These are phyloP conservation scores for Emberiza fucata DNA, from an alignment of 2,113 vertebrate species.

Conservation along the genomic window DNA sequence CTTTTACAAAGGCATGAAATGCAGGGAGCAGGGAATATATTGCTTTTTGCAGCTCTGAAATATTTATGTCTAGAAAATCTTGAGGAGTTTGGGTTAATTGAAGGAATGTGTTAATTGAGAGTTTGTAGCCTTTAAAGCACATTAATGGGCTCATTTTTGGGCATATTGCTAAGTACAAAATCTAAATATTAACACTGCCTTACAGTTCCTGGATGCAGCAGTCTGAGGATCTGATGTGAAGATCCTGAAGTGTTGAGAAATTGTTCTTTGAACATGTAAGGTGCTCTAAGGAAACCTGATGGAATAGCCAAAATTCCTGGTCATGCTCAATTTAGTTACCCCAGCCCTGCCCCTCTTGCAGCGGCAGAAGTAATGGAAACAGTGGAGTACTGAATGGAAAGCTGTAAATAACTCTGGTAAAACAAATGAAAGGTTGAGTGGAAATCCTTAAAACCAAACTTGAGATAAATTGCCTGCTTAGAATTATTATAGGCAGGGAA, in stretches of 20 bases:
- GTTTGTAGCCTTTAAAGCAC: background rate
- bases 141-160: background rate
- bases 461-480: background rate
- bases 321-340: background rate
- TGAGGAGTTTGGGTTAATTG: background rate
- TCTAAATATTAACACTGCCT: background rate
- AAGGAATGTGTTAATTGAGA: background rate
- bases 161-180: background rate
- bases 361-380: background rate
- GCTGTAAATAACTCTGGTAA: background rate
- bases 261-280: background rate
- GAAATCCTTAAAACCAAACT: background rate
- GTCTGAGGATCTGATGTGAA: background rate
- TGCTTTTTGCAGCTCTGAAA: conserved; percentile 1
- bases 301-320: background rate
- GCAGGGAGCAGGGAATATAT: background rate
- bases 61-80: background rate
- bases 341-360: background rate
- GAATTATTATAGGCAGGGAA: background rate
- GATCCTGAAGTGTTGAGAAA: background rate
- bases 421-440: background rate
- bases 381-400: background rate
- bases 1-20: background rate
- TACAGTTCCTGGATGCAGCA: background rate
- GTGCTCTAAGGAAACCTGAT: background rate